Conservation (phyloP, 2,113 vertebrate genomes). For the Calyptommatus sinebrachiatus region DNA sequence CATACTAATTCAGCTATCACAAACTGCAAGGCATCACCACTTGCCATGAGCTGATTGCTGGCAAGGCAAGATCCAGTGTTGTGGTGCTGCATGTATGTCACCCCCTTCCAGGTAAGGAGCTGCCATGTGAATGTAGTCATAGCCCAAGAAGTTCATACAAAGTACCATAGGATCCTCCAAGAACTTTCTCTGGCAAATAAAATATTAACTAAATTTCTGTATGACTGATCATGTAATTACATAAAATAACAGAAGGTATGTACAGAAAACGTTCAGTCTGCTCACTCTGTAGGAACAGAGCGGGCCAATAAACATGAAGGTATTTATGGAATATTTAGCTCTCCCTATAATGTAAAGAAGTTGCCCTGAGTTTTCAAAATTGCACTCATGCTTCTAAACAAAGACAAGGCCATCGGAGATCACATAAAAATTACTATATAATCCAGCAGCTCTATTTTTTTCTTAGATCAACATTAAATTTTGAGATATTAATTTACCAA, state of each 20-base stretch:
- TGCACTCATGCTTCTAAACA: background rate
- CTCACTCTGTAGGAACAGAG: background rate
- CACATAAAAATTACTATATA: constrained; percentile 65
- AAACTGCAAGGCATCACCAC: no score
- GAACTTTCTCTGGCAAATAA: background rate
- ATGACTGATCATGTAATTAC: constrained; percentile 49
- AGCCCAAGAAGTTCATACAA: no score
- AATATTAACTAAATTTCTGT: background rate
- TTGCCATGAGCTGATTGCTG: no score
- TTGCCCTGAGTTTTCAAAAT: background rate
- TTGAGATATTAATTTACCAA: constrained; percentile 96
- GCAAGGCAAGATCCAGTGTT: no score
- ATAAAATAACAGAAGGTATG: constrained; percentile 53
- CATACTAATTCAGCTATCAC: no score
- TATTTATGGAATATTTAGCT: background rate
- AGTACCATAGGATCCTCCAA: no score
- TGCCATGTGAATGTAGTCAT: no score
- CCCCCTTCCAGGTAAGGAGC: no score
- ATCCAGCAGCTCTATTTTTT: constrained; percentile 74
- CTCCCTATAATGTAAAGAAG: no score
- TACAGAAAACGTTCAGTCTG: constrained; percentile 25
- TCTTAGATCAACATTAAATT: constrained; percentile 85
- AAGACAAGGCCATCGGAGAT: background rate
- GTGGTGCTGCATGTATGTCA: no score
- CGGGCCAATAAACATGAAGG: background rate